Base-by-base conservation (phyloP, 2,888 invertebrate genomes). In the Clivina fossor region DNA sequence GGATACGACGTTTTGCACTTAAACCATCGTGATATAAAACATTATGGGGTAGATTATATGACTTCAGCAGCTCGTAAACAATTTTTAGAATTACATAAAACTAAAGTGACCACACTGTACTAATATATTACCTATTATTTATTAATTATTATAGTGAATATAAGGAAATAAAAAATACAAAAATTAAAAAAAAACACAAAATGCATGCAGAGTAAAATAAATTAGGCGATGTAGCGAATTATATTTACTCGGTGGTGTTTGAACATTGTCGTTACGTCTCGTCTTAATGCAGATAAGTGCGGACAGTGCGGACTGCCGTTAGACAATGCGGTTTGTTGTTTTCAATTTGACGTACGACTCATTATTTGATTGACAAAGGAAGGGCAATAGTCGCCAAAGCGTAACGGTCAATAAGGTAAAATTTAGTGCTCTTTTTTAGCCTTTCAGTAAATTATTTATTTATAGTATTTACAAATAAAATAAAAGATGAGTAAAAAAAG, bases 121-220 rank as follows among this genome's bases (percentile, higher is more conserved):
- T 24, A 41, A 41, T 41, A 41, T 41, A 41, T 41, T 22, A 41
- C 13, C 20, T 22, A n/a, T 20, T 41, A 41, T 22, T 22, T 18
- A 38, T 38, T 38, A 18, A 38, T 13, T 4, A 32, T 35, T 35
- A 35, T 35, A 18, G 35, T 35, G 35, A 35, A 13, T 35, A 35
- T 35, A 35, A 35, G 18, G 11, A 35, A 13, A 35, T 48, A 51
- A 26, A 53, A 53, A 44, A 46, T 41, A 46, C 24, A 44, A n/a
- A n/a, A n/a, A n/a, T n/a, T 53, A 30, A 44, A 32, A 24, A 41
- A 40, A 56, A 40, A 49, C 41, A 48, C 48, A 35, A 49, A 53
- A 49, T 32, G 41, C 56, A 56, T 49, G 22, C 55, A 55, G 44
- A 55, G 55, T 55, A 55, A 55, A 46, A 46, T 47, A 55, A 55